A percentile compares a stretch with the other conserved stretches of the same genome.
Evolutionary conservation across 2,888 invertebrate genomes (phyloP).

Genomic region (Eulithis prunata): DNA sequence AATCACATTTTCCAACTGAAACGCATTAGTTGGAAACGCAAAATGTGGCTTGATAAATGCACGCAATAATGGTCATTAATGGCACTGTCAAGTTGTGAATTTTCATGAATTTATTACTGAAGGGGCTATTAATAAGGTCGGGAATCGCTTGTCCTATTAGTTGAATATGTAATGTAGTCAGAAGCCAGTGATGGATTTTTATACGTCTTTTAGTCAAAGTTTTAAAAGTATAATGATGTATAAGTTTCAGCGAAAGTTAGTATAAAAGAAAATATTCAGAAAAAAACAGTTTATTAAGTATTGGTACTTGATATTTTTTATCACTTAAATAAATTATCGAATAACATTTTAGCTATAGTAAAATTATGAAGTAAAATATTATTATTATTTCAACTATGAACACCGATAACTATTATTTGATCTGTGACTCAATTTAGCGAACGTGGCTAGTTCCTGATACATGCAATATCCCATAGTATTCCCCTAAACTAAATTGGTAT

Average conservation of each 20-base stretch:
- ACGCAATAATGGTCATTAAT: conserved; percentile 39
- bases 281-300: no score
- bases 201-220: no score
- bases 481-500: conserved; percentile 42
- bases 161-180: conserved; percentile 20
- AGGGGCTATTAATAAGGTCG: conserved; percentile 23
- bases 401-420: neutral
- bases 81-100: conserved; percentile 35
- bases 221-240: no score
- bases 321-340: no score
- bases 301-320: no score
- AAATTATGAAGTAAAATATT: no score
- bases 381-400: no score
- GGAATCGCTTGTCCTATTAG: conserved; percentile 32
- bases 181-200: conserved; percentile 6
- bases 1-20: conserved; percentile 27
- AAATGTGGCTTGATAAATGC: conserved; percentile 38
- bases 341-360: no score
- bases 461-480: conserved; percentile 37
- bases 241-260: no score
- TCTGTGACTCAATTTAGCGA: conserved; percentile 2
- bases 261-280: no score
- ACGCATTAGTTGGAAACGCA: conserved; percentile 34
- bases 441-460: conserved; percentile 2
- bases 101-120: conserved; percentile 34